Evolutionary conservation across 2,888 invertebrate species (phyloP), one percentile per base, ranked within the genome.

Genomic region (Dicranocentrus wangi): DNA sequence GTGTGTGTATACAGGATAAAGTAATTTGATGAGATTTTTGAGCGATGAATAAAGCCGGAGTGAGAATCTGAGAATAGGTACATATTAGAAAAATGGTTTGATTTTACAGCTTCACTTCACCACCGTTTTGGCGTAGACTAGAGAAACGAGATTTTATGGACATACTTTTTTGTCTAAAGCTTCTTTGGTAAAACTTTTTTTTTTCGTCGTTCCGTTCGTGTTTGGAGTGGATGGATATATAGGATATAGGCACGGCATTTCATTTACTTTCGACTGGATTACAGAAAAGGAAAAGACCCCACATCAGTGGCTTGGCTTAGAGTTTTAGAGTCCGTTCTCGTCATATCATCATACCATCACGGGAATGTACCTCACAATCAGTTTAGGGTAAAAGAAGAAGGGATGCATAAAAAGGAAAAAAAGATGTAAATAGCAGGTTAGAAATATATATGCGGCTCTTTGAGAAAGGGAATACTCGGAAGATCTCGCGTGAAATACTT

Each of bases 401-500:
- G 66, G 47, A 58, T 76, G 68, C 10, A 53, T 58, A 60, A 68
- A 69, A 70, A 61, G 61, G 47, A 53, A 61, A 69, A 25, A 17
- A 19, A 58, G 43, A 42, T 43, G 58, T 27, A 70, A 60, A 55
- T 63, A 68, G 51, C 51, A 51, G 47, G 68, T 15, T 47, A 51
- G 27, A 28, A 13, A 65, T 65, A 19, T 42, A 8, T 69, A 70
- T 78, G 78, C 78, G 70, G 71, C 78, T 78, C 19, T 71, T 43
- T 78, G 63, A 63, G 70, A 70, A 70, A 69, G 61, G 63, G 61
- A 69, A 39, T 70, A 42, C 25, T 79, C 79, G 79, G 79, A 79
- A 79, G 58, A 72, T 66, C 79, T 79, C 79, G 79, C 66, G 79
- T 79, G 66, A 79, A 79, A 66, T 79, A 66, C 66, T 79, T 78